Conservation (phyloP, 2,888 invertebrate species). For the Polymixis flavicincta region DNA sequence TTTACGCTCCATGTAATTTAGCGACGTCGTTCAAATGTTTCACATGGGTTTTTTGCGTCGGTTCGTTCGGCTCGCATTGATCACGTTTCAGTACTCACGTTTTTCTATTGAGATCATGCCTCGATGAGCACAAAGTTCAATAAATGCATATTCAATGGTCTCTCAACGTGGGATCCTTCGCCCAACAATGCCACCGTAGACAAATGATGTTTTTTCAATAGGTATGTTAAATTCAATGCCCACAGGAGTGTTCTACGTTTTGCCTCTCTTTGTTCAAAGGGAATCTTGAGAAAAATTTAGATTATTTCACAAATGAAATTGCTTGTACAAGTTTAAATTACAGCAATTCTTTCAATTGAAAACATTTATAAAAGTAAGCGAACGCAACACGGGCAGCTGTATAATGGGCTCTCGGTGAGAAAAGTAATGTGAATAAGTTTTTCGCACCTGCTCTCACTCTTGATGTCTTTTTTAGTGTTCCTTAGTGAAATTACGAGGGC, state of each 20-base stretch:
- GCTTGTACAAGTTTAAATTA: conserved; percentile 78
- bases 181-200: conserved; percentile 34
- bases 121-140: conserved; percentile 46
- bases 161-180: conserved; percentile 24
- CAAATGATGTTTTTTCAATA: conserved; percentile 46
- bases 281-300: conserved; percentile 49
- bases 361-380: conserved; percentile 76
- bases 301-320: conserved; percentile 72
- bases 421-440: conserved; percentile 80
- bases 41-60: conserved; percentile 34
- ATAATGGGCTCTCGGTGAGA: conserved; percentile 73
- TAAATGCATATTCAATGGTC: conserved; percentile 58
- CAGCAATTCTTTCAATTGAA: conserved; percentile 78
- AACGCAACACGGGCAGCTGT: conserved; percentile 75
- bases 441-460: conserved; percentile 80
- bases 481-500: conserved; percentile 52
- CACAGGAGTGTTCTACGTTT: conserved; percentile 28
- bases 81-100: conserved; percentile 39
- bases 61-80: conserved; percentile 35
- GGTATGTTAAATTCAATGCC: conserved; percentile 34
- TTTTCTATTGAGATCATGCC: conserved; percentile 53
- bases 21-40: conserved; percentile 59
- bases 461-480: conserved; percentile 71
- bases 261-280: conserved; percentile 46
- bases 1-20: conserved; percentile 59